Base-by-base conservation (phyloP, 2,888 invertebrate species). In the Cybosia mesomella region DNA sequence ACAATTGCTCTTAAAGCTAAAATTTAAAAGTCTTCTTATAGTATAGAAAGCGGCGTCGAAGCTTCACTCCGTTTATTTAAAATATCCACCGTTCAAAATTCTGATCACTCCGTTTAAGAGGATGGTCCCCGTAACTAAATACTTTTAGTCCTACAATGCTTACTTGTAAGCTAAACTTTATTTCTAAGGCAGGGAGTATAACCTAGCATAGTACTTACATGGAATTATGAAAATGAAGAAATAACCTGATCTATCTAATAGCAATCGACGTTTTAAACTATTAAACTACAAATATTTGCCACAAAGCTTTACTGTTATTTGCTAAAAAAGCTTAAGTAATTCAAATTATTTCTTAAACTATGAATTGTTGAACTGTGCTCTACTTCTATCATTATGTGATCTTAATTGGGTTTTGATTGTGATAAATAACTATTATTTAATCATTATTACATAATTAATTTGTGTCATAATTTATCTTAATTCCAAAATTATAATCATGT, bases 291-390 rank as follows among this genome's bases (percentile, higher is more conserved):
- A 87, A 83, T 84, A 73, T 80, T 76, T 91, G 93, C 92, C 91
- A 91, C 91, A 91, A 94, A 94, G 94, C 94, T 81, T 83, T 83
- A 78, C 66, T 75, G 87, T 87, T 90, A 91, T 88, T 76, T 10
- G 94, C 94, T 94, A 94, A 92, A 92, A 89, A 94, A 94, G 94
- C 94, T 91, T 91, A 89, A 83, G 79, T 82, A 83, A 83, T 85
- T 87, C 82, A 75, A 78, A 75, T 86, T 86, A 86, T 71, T 71
- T 73, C 82, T 87, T 85, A 88, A 67, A 68, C 57, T 64, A 63
- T 89, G 86, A 90, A 90, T 91, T 77, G 77, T 88, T 91, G 85
- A 92, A 90, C 85, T 83, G 92, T 93, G 93, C 90, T 85, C 89
- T 91, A 91, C 82, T 53, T 83, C 86, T 90, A 87, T 70, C 72